These are phyloP conservation scores for Thysanoteuthis rhombus DNA, from an alignment of 2,888 invertebrate species.

Conservation along the genomic window DNA sequence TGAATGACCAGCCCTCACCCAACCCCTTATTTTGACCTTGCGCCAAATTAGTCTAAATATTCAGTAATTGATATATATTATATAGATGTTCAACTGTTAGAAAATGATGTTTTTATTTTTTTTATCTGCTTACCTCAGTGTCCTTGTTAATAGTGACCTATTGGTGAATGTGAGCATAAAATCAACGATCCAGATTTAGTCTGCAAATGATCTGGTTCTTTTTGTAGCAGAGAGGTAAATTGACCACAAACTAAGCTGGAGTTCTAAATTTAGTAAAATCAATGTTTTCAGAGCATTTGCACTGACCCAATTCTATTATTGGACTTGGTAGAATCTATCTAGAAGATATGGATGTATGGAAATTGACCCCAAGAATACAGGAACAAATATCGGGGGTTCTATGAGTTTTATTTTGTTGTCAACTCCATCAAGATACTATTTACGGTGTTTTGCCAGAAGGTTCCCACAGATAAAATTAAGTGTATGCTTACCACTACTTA, in stretches of 20 bases:
- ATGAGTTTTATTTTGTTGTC: no score
- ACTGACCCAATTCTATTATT: not conserved
- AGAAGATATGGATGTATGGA: not conserved
- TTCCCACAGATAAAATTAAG: no score
- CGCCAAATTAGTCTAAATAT: no score
- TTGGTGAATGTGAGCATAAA: not conserved
- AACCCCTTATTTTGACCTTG: no score
- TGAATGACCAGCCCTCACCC: no score
- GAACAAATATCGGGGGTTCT: no score
- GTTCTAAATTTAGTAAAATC: conserved; percentile 12
- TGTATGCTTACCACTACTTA: no score
- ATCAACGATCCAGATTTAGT: not conserved
- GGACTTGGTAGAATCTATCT: not conserved
- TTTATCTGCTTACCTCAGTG: not conserved
- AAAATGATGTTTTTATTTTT: not conserved
- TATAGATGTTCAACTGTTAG: not conserved
- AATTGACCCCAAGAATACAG: not conserved
- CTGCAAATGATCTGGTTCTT: not conserved
- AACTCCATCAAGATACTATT: no score
- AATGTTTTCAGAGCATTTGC: not conserved
- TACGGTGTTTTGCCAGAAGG: no score
- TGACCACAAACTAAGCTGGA: no score
- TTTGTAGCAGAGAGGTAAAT: not conserved
- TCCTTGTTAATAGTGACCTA: not conserved
- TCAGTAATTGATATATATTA: not conserved